Conservation (phyloP, 2,113 vertebrate genomes). For the Galeopterus variegatus region DNA sequence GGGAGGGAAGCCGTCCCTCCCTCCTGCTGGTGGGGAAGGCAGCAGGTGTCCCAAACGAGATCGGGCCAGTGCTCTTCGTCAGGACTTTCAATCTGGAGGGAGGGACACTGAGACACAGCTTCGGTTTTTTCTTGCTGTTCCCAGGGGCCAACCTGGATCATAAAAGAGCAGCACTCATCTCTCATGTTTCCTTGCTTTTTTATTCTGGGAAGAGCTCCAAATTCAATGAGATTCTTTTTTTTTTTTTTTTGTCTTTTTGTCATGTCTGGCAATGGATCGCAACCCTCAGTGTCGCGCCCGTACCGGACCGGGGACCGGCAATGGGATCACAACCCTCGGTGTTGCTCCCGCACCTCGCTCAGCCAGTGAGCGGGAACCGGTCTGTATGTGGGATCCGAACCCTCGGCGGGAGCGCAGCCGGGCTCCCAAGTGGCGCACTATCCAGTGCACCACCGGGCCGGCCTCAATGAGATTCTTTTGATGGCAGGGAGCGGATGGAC, state of each 20-base stretch:
- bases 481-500: not conserved
- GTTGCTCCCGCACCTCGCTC: too few species aligned
- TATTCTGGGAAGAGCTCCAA: conserved; percentile 23
- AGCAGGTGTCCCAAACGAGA: too few species aligned
- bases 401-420: too few species aligned
- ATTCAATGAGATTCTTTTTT: not conserved
- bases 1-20: not conserved
- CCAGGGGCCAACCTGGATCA: not conserved
- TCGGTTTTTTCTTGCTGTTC: not conserved
- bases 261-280: too few species aligned
- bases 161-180: not conserved
- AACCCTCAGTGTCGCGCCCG: too few species aligned
- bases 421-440: too few species aligned
- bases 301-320: too few species aligned
- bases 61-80: not conserved
- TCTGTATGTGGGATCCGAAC: too few species aligned
- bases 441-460: too few species aligned
- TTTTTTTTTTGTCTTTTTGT: too few species aligned
- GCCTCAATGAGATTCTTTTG: not conserved
- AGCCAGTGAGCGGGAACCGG: too few species aligned
- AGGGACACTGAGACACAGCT: not conserved
- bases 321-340: too few species aligned
- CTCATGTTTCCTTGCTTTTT: not conserved
- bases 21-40: not conserved
- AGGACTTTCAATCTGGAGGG: not conserved